Percentiles rank a stretch among this genome's conserved stretches.
phyloP scores from a whole-genome alignment of 2,113 vertebrate species.

The Ophiodon elongatus region DNA sequence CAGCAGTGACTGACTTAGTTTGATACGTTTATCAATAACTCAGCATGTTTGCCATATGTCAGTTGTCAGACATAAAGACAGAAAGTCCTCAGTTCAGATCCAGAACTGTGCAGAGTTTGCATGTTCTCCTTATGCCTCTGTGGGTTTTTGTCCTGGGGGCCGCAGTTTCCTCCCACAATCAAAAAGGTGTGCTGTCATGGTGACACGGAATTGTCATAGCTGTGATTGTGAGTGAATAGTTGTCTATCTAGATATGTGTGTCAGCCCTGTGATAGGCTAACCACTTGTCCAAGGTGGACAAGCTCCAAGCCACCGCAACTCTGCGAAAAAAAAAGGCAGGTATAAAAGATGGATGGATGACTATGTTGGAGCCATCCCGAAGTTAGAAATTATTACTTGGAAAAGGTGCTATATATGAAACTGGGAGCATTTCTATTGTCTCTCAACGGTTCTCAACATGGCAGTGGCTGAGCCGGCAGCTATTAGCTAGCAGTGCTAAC shows the following conservation, averaged over 20 bases:
- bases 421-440: too few relatives aligned
- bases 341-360: neutral
- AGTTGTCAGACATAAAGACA: neutral
- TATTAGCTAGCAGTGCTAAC: neutral
- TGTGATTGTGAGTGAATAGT: too few relatives aligned
- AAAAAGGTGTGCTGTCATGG: neutral
- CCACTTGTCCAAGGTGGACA: neutral
- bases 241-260: neutral
- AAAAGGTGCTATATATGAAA: too few relatives aligned
- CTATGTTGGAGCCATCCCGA: neutral
- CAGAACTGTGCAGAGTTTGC: neutral
- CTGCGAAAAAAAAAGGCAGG: too few relatives aligned
- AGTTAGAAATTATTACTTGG: neutral
- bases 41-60: neutral
- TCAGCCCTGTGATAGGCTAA: neutral
- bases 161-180: neutral
- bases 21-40: neutral
- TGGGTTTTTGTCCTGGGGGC: neutral
- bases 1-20: neutral
- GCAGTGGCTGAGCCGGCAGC: neutral
- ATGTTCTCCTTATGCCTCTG: neutral
- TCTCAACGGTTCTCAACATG: neutral
- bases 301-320: neutral
- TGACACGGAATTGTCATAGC: too few relatives aligned
- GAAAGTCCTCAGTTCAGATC: neutral